These are phyloP conservation scores for Leptarthrus brevirostris DNA, from an alignment of 2,888 invertebrate genomes.

Conservation along the genomic window DNA sequence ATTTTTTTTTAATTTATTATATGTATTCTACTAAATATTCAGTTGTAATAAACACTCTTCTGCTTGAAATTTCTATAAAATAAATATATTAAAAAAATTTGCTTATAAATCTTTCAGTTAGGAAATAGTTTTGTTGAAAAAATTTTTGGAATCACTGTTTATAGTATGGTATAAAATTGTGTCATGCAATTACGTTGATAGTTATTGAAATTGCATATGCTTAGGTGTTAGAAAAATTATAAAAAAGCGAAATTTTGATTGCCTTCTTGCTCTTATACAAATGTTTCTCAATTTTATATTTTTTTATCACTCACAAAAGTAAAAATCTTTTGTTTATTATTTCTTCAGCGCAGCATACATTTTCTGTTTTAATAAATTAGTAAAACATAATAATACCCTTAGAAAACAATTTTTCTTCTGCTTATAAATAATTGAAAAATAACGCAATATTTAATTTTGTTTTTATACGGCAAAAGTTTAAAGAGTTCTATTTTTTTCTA, in stretches of 20 bases:
- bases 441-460: no score
- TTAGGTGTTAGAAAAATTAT: slow-evolving; percentile 7
- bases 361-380: no score
- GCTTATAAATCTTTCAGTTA: neutral
- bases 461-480: neutral
- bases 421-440: no score
- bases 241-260: slow-evolving; percentile 22
- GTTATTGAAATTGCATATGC: neutral
- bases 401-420: no score
- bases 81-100: neutral
- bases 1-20: neutral
- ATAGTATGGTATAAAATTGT: slow-evolving; percentile 16
- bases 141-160: slow-evolving; percentile 15
- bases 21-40: neutral
- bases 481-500: neutral
- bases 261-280: neutral
- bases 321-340: no score
- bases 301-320: neutral
- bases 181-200: no score
- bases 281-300: neutral
- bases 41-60: neutral
- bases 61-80: neutral
- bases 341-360: no score
- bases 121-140: neutral
- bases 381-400: no score